Conservation (phyloP, 2,888 invertebrate genomes). For the Caenorhabditis afra region DNA sequence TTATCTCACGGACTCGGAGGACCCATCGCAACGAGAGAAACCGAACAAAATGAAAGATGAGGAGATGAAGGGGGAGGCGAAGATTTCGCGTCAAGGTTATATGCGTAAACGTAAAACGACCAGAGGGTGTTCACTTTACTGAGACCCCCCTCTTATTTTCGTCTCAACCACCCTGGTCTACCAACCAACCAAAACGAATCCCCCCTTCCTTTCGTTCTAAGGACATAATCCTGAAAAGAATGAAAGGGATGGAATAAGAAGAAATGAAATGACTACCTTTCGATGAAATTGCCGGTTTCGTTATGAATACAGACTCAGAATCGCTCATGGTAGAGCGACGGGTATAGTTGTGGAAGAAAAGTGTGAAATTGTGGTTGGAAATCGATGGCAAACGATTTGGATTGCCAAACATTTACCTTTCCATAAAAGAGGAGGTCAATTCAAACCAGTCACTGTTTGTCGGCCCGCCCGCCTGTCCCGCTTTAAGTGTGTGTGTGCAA, state of each 20-base stretch:
- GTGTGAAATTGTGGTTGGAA: background rate
- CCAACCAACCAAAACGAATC: constrained; percentile 6
- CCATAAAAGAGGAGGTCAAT: background rate
- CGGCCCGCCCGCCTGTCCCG: constrained; percentile 29
- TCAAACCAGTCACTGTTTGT: background rate
- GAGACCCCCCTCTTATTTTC: constrained; percentile 39
- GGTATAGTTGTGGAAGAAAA: background rate
- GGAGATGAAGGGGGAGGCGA: constrained; percentile 21
- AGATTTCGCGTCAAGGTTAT: constrained; percentile 51
- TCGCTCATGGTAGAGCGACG: background rate
- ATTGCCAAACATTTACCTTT: constrained; percentile 12
- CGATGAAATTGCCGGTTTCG: background rate
- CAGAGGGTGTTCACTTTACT: constrained; percentile 47
- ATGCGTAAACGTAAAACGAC: constrained; percentile 41
- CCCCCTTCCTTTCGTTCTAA: background rate
- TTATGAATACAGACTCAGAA: too few species aligned
- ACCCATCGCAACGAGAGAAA: too few species aligned
- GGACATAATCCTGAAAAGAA: constrained; percentile 30
- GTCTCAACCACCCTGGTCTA: constrained; percentile 12
- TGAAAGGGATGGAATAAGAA: background rate
- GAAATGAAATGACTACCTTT: constrained; percentile 11
- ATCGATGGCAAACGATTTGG: background rate
- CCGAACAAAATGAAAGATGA: constrained; percentile 1
- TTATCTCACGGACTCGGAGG: background rate
- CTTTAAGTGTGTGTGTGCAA: constrained; percentile 31